Percentiles rank a stretch among this genome's conserved stretches.
phyloP scores from a whole-genome alignment of 53 echinoderm and acorn worm genomes.

The Actinopyga echinites region DNA sequence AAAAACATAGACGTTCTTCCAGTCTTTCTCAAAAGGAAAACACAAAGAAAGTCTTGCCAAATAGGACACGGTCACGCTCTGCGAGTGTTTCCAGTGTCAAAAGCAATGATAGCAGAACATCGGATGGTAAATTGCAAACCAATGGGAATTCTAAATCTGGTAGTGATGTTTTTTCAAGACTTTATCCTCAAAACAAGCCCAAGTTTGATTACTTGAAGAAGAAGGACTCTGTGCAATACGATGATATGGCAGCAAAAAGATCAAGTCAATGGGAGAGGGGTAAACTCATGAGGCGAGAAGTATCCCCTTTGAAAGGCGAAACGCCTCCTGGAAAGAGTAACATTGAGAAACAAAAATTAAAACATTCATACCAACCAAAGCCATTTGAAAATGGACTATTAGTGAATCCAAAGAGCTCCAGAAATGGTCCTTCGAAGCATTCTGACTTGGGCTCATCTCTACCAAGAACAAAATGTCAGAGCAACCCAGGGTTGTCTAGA shows the following conservation, averaged over 20 bases:
- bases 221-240: slow-evolving; percentile 41
- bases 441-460: slow-evolving; percentile 23
- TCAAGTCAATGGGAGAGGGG: slow-evolving; percentile 47
- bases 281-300: slow-evolving; percentile 49
- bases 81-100: not conserved
- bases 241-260: slow-evolving; percentile 44
- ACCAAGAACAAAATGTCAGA: slow-evolving; percentile 10
- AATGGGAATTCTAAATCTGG: not conserved
- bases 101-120: not conserved
- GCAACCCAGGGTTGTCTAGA: not conserved
- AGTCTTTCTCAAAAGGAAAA: slow-evolving; percentile 13
- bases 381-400: slow-evolving; percentile 1
- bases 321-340: slow-evolving; percentile 15
- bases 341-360: not conserved
- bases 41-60: not conserved
- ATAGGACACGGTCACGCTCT: not conserved
- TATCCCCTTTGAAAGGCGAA: slow-evolving; percentile 40
- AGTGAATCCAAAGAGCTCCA: not conserved
- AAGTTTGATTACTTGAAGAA: slow-evolving; percentile 82
- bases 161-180: slow-evolving; percentile 76
- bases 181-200: slow-evolving; percentile 67
- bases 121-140: not conserved
- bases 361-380: slow-evolving; percentile 32
- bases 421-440: not conserved
- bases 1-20: not conserved